Evolutionary conservation across 1,140 invertebrate species (phyloP).

Genomic region (Chionoecetes opilio): DNA sequence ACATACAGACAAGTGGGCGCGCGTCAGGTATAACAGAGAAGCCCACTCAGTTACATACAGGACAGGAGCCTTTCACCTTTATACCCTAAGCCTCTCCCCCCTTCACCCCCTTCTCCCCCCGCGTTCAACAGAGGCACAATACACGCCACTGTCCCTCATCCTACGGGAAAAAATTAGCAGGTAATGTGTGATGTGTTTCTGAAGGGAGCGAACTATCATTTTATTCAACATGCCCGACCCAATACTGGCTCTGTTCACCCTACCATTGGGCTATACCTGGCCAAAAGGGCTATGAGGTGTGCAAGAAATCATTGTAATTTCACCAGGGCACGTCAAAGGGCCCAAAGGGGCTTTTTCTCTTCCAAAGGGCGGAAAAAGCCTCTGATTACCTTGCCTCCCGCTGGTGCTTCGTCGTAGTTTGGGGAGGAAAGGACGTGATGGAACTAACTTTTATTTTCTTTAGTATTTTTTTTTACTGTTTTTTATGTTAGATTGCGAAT

Average conservation of each 20-base stretch:
- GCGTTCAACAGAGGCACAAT: background rate
- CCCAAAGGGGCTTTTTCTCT: too few species aligned
- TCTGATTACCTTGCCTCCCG: background rate
- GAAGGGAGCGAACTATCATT: background rate
- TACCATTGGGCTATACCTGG: background rate
- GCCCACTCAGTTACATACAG: too few species aligned
- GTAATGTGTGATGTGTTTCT: background rate
- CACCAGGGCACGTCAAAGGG: background rate
- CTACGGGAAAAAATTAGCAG: background rate
- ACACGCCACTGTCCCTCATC: background rate
- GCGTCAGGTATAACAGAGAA: background rate
- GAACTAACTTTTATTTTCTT: background rate
- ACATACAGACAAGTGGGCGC: background rate
- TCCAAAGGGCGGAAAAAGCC: background rate
- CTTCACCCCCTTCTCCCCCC: background rate
- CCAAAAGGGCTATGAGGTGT: background rate
- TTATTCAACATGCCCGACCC: background rate
- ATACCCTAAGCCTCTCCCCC: background rate
- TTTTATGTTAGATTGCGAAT: background rate
- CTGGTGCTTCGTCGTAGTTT: background rate
- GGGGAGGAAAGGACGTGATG: too few species aligned
- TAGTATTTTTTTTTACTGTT: background rate
- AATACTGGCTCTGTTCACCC: conserved; percentile 14
- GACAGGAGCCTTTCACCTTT: conserved; percentile 11
- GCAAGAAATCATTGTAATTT: background rate